Conservation (phyloP, 2,797 vertebrate genomes). For the Diplodus puntazzo region DNA sequence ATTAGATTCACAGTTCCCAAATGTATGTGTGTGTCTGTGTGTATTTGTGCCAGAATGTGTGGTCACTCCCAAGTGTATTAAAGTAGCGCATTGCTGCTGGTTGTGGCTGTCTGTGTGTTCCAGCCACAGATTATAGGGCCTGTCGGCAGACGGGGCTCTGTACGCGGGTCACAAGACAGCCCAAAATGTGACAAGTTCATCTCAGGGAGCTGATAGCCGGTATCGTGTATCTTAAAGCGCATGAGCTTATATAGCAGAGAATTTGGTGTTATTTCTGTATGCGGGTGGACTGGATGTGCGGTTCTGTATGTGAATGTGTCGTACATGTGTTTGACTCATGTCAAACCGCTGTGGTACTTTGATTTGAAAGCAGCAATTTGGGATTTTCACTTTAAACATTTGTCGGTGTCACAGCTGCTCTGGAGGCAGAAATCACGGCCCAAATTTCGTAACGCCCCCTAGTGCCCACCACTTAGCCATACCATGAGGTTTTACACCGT, state of each 20-base stretch:
- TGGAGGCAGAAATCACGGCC: neutral
- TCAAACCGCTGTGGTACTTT: conserved; percentile 24
- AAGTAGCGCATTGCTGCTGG: conserved; percentile 68
- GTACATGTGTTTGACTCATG: conserved; percentile 44
- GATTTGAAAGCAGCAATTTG: conserved; percentile 6
- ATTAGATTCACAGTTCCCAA: conserved; percentile 70
- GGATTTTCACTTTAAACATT: conserved; percentile 20
- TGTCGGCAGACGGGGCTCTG: conserved; percentile 68
- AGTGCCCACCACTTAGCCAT: too few relatives aligned
- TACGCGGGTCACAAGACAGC: conserved; percentile 72
- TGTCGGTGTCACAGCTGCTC: neutral
- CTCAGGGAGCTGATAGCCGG: conserved; percentile 64
- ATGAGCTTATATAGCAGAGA: conserved; percentile 65
- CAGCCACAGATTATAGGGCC: conserved; percentile 77
- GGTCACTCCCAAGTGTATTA: conserved; percentile 70
- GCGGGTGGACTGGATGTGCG: conserved; percentile 50
- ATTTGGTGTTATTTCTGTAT: conserved; percentile 71
- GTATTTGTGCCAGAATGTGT: conserved; percentile 62
- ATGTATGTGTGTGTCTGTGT: conserved; percentile 46
- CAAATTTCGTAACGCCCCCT: too few relatives aligned
- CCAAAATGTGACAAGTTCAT: conserved; percentile 78
- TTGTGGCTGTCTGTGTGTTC: conserved; percentile 73
- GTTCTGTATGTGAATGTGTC: conserved; percentile 47
- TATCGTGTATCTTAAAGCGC: conserved; percentile 64
- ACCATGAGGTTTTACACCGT: too few relatives aligned